Conservation (phyloP, 2,113 vertebrate genomes). For the Meleagris gallopavo region DNA sequence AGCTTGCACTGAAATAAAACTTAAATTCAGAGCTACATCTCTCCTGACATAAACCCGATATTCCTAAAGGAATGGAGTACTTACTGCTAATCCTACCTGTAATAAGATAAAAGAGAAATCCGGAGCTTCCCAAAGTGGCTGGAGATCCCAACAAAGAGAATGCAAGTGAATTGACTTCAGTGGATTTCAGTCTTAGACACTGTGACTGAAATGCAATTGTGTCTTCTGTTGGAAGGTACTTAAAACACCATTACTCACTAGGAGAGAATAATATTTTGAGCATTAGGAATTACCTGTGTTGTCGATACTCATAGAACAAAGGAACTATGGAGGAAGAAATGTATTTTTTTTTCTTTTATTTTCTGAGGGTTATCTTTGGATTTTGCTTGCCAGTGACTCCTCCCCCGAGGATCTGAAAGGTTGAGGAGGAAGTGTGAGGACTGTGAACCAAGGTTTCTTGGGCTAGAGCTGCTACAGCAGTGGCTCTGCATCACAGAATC, state of each 20-base stretch:
- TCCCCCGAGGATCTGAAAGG: background rate
- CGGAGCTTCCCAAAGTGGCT: background rate
- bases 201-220: background rate
- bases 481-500: background rate
- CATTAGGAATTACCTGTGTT: background rate
- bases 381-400: background rate
- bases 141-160: background rate
- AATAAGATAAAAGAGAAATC: slow-evolving; percentile 36
- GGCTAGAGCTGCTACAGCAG: background rate
- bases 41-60: background rate
- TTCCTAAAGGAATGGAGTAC: background rate
- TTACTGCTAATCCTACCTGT: slow-evolving; percentile 16
- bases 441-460: background rate
- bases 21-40: background rate
- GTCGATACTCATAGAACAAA: background rate
- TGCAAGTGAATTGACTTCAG: background rate
- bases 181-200: background rate
- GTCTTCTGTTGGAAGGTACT: background rate
- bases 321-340: background rate
- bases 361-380: background rate
- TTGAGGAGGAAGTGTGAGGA: background rate
- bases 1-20: slow-evolving; percentile 28
- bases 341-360: background rate
- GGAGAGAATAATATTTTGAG: background rate
- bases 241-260: background rate